Conservation (phyloP, 2,888 invertebrate genomes). For the Octonoba sinensis region DNA sequence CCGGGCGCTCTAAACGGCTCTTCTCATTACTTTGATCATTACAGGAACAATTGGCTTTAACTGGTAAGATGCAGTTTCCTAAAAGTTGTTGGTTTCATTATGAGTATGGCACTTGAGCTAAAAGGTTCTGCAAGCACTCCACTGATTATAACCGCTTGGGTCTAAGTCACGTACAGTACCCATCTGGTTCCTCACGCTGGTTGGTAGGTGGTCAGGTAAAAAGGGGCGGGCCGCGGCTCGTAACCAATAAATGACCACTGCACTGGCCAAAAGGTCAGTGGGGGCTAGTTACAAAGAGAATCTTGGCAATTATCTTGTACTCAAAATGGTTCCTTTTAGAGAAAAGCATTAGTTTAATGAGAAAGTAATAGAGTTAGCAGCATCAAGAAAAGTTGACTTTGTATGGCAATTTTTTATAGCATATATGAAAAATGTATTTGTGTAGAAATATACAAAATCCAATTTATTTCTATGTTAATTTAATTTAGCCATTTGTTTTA, state of each 20-base stretch:
- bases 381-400: too few species aligned
- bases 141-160: slow-evolving; percentile 56
- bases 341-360: too few species aligned
- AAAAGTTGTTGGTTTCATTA: slow-evolving; percentile 64
- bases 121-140: slow-evolving; percentile 54
- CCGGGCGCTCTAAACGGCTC: slow-evolving; percentile 53
- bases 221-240: slow-evolving; percentile 42
- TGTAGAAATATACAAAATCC: too few species aligned
- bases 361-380: too few species aligned
- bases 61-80: slow-evolving; percentile 49
- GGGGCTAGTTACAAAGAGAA: slow-evolving; percentile 62
- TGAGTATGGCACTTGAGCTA: slow-evolving; percentile 60
- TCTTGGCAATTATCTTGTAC: slow-evolving; percentile 25
- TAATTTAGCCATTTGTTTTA: too few species aligned
- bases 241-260: slow-evolving; percentile 63
- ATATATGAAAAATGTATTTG: too few species aligned
- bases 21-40: slow-evolving; percentile 62
- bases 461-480: too few species aligned
- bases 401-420: too few species aligned
- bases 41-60: slow-evolving; percentile 60
- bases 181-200: slow-evolving; percentile 37
- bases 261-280: slow-evolving; percentile 43
- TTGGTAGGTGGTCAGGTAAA: slow-evolving; percentile 40
- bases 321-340: background rate
- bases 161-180: slow-evolving; percentile 47